Base-by-base conservation (phyloP, 2,113 vertebrate genomes). In the Ceratotherium simum region DNA sequence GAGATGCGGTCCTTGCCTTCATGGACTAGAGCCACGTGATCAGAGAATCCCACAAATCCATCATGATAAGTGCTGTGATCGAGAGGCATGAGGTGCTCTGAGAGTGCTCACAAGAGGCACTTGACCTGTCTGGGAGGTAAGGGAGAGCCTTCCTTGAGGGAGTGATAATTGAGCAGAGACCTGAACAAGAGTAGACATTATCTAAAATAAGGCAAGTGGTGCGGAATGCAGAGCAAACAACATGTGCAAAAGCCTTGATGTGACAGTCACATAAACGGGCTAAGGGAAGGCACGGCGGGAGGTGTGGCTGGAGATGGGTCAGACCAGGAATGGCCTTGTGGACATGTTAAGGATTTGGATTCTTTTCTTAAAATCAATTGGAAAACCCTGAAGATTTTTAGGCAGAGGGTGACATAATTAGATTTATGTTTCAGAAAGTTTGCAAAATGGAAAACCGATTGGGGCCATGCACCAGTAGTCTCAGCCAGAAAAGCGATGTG, bases 41-140 rank as follows among this genome's bases (percentile, higher is more conserved):
- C n/a, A 17, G 70, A 65, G 93, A 31, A 21, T 8, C n/a, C 42
- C 76, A 21, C n/a, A 16, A 1, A 31, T 29, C 25, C 56, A 18
- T 51, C 81, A 29, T 6, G 6, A 8, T 16, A 36, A 94, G 29
- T 29, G 12, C 51, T 46, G 6, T 58, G 29, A 39, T 17, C 1
- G 13, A 36, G 62, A n/a, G 36, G 58, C 25, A 9, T 0, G 0
- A 8, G 31, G 13, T 8, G 21, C 33, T 48, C 82, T 3, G 13
- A 60, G 39, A 78, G 16, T 5, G 14, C 20, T 64, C 48, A 31
- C 2, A 1, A 6, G 54, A 56, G 27, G 39, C 42, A 58, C 20
- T 33, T 81, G 64, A 42, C 48, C 76, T 51, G 2, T 23, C 60
- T 76, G 4, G 18, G 58, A 65, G 39, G 56, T 16, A 18, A 90